Conservation (phyloP, 2,113 vertebrate genomes). For the Cricetomys ansorgei region DNA sequence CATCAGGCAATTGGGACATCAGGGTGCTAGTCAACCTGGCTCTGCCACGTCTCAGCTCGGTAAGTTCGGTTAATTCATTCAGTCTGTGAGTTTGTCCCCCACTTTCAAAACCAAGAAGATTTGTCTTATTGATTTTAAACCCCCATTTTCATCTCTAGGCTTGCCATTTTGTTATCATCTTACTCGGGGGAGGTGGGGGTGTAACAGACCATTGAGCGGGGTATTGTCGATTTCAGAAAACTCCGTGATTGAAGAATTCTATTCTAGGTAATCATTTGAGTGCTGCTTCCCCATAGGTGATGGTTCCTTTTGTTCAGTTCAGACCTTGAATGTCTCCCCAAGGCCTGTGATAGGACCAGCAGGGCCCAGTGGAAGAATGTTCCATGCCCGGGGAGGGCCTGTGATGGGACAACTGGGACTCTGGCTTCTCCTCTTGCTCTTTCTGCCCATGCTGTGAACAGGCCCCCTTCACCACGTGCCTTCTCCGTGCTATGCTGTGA, state of each 20-base stretch:
- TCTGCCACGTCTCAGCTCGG: neutral
- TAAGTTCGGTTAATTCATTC: neutral
- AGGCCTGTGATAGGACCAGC: neutral
- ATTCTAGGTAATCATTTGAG: neutral
- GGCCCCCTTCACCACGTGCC: neutral
- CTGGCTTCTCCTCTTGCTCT: neutral
- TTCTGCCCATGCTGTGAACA: neutral
- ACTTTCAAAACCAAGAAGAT: neutral
- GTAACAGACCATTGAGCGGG: neutral
- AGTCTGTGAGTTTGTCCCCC: neutral
- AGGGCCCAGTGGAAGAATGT: too few relatives aligned
- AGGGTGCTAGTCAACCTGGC: neutral
- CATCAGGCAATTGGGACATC: too few relatives aligned
- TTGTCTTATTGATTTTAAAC: conserved; percentile 14
- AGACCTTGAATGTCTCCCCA: neutral
- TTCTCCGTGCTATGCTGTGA: neutral
- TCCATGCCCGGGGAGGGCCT: neutral
- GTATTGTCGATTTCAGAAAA: neutral
- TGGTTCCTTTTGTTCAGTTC: neutral
- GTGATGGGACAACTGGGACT: neutral
- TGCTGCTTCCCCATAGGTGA: neutral
- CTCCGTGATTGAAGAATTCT: neutral
- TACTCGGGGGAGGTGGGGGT: neutral
- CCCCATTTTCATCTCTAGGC: neutral
- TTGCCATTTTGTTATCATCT: conserved; percentile 26